These are phyloP conservation scores for Pyrrhia umbra DNA, from an alignment of 2,888 invertebrate species.

Conservation along the genomic window DNA sequence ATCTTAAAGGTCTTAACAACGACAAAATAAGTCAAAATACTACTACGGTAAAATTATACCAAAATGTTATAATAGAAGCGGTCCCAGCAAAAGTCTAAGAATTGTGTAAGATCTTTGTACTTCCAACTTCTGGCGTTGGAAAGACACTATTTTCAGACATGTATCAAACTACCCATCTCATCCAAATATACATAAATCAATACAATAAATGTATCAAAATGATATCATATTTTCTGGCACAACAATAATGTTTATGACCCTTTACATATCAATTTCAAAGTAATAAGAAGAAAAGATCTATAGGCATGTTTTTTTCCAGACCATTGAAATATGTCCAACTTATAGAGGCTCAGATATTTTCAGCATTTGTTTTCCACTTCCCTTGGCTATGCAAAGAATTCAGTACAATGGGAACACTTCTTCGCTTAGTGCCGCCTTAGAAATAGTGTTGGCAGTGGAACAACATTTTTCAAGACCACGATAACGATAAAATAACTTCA, in stretches of 20 bases:
- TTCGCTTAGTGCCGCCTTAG: constrained; percentile 57
- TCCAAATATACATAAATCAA: too few species aligned
- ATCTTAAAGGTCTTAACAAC: not conserved
- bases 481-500: constrained; percentile 29
- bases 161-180: too few species aligned
- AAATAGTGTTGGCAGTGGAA: constrained; percentile 57
- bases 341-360: constrained; percentile 23
- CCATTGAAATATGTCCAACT: constrained; percentile 42
- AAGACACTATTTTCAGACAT: too few species aligned
- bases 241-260: not conserved
- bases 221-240: not conserved
- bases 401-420: constrained; percentile 75
- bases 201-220: too few species aligned
- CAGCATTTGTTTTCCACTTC: constrained; percentile 71
- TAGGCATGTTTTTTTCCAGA: not conserved
- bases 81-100: too few species aligned
- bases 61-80: too few species aligned
- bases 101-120: too few species aligned
- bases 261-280: not conserved
- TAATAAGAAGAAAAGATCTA: too few species aligned
- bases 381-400: constrained; percentile 69
- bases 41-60: not conserved
- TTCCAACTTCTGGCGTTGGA: too few species aligned
- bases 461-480: constrained; percentile 22
- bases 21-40: constrained; percentile 2